Evolutionary conservation across 2,797 vertebrate genomes (phyloP).

Genomic region (Cynodonichthys magdalenae): DNA sequence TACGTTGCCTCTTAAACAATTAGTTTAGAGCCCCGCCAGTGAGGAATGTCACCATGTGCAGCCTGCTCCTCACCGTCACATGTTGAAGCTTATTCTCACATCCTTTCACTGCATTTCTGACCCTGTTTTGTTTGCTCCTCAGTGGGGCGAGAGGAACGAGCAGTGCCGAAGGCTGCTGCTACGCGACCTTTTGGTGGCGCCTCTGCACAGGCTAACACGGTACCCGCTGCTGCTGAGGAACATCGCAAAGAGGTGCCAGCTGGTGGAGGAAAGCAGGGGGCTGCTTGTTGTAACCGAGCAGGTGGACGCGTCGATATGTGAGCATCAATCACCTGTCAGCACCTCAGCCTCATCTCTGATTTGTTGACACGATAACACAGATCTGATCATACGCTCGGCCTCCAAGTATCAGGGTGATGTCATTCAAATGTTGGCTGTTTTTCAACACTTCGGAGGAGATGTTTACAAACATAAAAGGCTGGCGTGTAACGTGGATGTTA

Average conservation of each 20-base stretch:
- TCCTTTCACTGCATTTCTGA: slow-evolving; percentile 1
- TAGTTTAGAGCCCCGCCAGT: slow-evolving; percentile 24
- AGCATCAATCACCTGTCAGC: slow-evolving; percentile 52
- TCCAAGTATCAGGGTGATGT: slow-evolving; percentile 1
- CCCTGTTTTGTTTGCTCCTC: slow-evolving; percentile 23
- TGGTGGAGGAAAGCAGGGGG: slow-evolving; percentile 71
- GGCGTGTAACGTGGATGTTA: slow-evolving; percentile 6
- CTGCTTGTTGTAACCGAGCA: slow-evolving; percentile 85
- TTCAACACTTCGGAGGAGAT: neutral
- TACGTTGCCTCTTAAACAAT: slow-evolving; percentile 17
- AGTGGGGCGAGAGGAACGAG: slow-evolving; percentile 91
- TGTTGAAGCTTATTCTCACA: neutral
- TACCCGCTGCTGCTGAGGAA: slow-evolving; percentile 90
- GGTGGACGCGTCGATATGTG: slow-evolving; percentile 90
- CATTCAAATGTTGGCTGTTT: slow-evolving; percentile 7
- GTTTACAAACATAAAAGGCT: slow-evolving; percentile 6
- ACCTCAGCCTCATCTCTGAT: slow-evolving; percentile 3
- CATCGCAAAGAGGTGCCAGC: slow-evolving; percentile 83
- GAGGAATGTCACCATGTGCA: slow-evolving; percentile 51
- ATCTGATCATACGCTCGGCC: slow-evolving; percentile 5
- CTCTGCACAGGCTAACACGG: slow-evolving; percentile 86
- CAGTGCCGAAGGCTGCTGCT: slow-evolving; percentile 86
- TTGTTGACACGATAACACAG: neutral
- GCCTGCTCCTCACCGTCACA: slow-evolving; percentile 20
- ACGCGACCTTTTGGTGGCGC: slow-evolving; percentile 88